Evolutionary conservation across 2,888 invertebrate genomes (phyloP).

Genomic region (Polymixis flavicincta): DNA sequence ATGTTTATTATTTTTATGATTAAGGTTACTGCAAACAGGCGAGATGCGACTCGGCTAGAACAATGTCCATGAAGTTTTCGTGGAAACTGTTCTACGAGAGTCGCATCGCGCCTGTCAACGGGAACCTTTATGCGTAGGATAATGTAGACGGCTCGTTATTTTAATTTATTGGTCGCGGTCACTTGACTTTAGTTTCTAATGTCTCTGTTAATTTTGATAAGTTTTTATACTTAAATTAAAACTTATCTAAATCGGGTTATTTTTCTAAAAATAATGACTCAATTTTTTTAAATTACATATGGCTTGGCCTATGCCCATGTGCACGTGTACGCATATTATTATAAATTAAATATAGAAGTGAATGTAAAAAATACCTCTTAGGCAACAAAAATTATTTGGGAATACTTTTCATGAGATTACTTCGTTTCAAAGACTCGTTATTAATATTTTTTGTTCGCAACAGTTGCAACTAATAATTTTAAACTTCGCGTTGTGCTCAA

Average conservation of each 20-base stretch:
- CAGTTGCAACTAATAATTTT: not conserved
- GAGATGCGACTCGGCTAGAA: not conserved
- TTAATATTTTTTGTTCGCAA: not conserved
- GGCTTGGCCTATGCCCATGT: not conserved
- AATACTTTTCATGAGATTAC: not conserved
- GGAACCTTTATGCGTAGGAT: conserved; percentile 8
- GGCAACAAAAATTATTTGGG: not conserved
- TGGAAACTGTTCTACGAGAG: not conserved
- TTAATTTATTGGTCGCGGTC: conserved; percentile 43
- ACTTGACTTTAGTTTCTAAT: conserved; percentile 19
- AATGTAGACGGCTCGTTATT: conserved; percentile 18
- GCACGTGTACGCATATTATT: not conserved
- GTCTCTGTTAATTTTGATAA: conserved; percentile 28
- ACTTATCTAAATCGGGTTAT: not conserved
- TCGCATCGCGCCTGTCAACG: not conserved
- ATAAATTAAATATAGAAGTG: not conserved
- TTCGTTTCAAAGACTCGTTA: not conserved
- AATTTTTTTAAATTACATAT: not conserved
- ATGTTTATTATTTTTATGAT: conserved; percentile 11
- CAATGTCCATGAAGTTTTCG: not conserved
- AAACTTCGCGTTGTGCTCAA: not conserved
- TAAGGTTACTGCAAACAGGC: not conserved
- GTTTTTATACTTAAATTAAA: conserved; percentile 4
- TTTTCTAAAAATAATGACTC: not conserved
- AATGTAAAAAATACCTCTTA: not conserved